phyloP scores from a whole-genome alignment of 1,140 invertebrate species.

The Lerema accius region DNA sequence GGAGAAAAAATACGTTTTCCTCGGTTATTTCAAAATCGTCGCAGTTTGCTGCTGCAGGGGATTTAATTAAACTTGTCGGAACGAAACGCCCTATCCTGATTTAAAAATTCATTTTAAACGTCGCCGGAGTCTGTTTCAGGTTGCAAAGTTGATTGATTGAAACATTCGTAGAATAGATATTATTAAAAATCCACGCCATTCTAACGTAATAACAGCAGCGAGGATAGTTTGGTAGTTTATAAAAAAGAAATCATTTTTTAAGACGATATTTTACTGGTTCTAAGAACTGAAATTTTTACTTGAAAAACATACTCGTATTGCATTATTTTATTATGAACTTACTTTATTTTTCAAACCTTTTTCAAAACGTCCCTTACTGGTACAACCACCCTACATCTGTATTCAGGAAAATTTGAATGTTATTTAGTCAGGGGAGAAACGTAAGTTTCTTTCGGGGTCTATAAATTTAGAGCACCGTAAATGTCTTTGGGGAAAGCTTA shows the following conservation, averaged over 20 bases:
- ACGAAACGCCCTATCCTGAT: constrained; percentile 38
- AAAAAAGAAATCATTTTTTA: no score
- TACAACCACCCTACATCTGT: no score
- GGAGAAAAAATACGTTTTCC: constrained; percentile 22
- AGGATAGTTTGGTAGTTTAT: no score
- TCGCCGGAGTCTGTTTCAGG: constrained; percentile 10
- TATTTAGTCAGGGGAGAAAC: constrained; percentile 31
- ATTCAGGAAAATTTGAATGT: constrained; percentile 30
- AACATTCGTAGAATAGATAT: no score
- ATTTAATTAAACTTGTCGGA: constrained; percentile 55
- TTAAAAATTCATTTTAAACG: constrained; percentile 45
- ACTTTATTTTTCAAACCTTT: no score
- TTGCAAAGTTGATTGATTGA: constrained; percentile 4
- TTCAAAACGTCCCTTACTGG: no score
- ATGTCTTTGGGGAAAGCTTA: constrained; percentile 53
- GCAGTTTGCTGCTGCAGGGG: constrained; percentile 33
- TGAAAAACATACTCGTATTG: no score
- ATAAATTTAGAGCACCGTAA: constrained; percentile 61
- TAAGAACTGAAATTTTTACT: no score
- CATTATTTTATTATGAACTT: no score
- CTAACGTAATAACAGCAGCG: no score
- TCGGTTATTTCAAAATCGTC: constrained; percentile 49
- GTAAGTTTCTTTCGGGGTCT: constrained; percentile 37
- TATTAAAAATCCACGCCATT: no score
- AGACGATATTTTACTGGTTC: no score